Evolutionary conservation across 1,140 invertebrate species (phyloP).

Genomic region (Arion vulgaris): DNA sequence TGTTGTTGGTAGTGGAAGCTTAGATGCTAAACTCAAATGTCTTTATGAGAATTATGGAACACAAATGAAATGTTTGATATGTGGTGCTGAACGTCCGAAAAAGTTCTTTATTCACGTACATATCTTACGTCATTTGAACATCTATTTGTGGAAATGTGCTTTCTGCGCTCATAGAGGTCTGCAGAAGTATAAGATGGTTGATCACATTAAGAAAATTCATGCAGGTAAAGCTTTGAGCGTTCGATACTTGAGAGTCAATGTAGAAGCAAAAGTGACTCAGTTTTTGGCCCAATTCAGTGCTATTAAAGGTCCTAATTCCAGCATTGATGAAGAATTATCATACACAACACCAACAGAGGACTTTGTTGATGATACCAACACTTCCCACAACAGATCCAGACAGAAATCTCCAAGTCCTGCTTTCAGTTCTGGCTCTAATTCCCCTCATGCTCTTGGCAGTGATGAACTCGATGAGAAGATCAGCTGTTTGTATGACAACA

Average conservation of each 20-base stretch:
- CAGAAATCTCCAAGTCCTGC: constrained; percentile 7
- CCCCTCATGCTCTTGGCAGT: constrained; percentile 37
- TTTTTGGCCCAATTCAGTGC: constrained; percentile 34
- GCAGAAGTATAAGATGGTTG: constrained; percentile 51
- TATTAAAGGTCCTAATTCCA: background rate
- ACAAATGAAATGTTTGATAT: constrained; percentile 48
- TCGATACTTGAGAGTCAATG: constrained; percentile 44
- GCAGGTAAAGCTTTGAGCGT: constrained; percentile 40
- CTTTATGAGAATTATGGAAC: constrained; percentile 50
- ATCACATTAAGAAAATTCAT: constrained; percentile 50
- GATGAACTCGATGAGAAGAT: constrained; percentile 48
- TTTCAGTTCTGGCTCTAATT: background rate
- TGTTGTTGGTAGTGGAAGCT: constrained; percentile 47
- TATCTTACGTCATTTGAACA: constrained; percentile 48
- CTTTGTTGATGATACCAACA: background rate
- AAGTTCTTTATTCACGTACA: constrained; percentile 53
- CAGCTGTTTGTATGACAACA: constrained; percentile 41
- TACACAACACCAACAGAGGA: constrained; percentile 1
- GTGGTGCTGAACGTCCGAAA: constrained; percentile 45
- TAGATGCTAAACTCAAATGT: constrained; percentile 47
- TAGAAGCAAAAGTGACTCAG: constrained; percentile 44
- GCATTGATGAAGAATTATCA: background rate
- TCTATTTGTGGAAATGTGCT: constrained; percentile 47
- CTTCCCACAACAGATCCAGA: background rate
- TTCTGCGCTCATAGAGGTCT: constrained; percentile 48